Conservation (phyloP, 2,797 vertebrate genomes). For the Adrianichthys oophorus region DNA sequence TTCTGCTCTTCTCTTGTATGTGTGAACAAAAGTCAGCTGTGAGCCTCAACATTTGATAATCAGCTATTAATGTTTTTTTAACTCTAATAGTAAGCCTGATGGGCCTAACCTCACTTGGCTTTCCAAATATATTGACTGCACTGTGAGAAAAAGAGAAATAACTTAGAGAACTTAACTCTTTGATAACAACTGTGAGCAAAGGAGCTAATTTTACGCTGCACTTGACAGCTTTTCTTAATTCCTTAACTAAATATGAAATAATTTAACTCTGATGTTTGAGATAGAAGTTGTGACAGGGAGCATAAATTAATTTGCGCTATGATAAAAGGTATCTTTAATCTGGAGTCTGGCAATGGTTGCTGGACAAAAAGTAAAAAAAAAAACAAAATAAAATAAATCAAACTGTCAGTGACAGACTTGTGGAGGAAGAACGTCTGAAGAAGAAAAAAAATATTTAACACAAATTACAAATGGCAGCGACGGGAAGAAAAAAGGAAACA, state of each 20-base stretch:
- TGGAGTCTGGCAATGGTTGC: constrained; percentile 19
- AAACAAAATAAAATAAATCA: constrained; percentile 13
- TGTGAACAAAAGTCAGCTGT: constrained; percentile 61
- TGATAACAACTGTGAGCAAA: not conserved
- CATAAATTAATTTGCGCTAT: too few relatives aligned
- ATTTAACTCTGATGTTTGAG: too few relatives aligned
- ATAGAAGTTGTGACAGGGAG: too few relatives aligned
- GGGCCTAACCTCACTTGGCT: constrained; percentile 65
- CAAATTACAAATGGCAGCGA: constrained; percentile 71
- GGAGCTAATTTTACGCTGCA: not conserved
- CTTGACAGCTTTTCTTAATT: not conserved
- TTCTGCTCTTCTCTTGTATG: constrained; percentile 40
- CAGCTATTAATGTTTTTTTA: constrained; percentile 26
- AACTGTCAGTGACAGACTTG: constrained; percentile 12
- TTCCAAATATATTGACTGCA: constrained; percentile 73
- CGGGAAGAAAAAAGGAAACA: constrained; percentile 62
- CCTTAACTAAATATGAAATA: too few relatives aligned
- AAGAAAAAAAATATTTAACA: constrained; percentile 51
- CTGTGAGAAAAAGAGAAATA: constrained; percentile 56
- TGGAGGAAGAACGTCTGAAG: constrained; percentile 46
- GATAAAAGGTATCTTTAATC: constrained; percentile 10
- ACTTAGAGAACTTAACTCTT: constrained; percentile 48
- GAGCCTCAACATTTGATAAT: constrained; percentile 58
- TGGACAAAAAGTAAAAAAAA: not conserved
- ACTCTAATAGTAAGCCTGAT: constrained; percentile 50